These are phyloP conservation scores for Capromys pilorides DNA, from an alignment of 2,797 vertebrate species.

Conservation along the genomic window DNA sequence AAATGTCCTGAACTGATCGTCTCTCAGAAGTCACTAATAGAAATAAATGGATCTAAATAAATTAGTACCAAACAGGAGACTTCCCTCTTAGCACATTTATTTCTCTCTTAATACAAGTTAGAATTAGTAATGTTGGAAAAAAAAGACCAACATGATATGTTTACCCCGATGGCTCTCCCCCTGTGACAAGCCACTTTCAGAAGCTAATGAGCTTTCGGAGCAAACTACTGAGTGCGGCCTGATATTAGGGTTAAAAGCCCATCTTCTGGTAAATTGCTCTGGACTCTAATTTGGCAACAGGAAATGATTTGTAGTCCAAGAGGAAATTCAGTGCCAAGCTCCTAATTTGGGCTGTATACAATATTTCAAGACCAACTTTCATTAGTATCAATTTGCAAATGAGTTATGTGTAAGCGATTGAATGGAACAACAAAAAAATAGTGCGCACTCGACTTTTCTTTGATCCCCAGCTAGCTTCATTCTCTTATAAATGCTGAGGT, in stretches of 20 bases:
- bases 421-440: conserved; percentile 50
- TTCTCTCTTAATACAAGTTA: conserved; percentile 51
- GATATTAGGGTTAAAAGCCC: conserved; percentile 79
- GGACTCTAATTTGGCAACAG: conserved; percentile 79
- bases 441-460: not conserved
- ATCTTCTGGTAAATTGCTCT: conserved; percentile 78
- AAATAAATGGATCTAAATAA: conserved; percentile 48
- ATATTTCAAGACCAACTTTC: conserved; percentile 79
- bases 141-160: conserved; percentile 51
- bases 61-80: conserved; percentile 34
- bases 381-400: conserved; percentile 79
- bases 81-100: conserved; percentile 10
- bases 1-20: not conserved
- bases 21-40: conserved; percentile 20
- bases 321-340: conserved; percentile 77
- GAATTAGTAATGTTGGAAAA: conserved; percentile 41
- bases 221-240: conserved; percentile 7
- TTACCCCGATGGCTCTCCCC: conserved; percentile 52
- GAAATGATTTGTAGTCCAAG: conserved; percentile 77
- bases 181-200: conserved; percentile 51
- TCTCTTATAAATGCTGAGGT: not conserved
- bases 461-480: not conserved
- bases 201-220: conserved; percentile 72
- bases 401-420: conserved; percentile 72
- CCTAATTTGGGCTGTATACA: conserved; percentile 74